Evolutionary conservation across 2,113 vertebrate genomes (phyloP).

Genomic region (Seriola aureovittata): DNA sequence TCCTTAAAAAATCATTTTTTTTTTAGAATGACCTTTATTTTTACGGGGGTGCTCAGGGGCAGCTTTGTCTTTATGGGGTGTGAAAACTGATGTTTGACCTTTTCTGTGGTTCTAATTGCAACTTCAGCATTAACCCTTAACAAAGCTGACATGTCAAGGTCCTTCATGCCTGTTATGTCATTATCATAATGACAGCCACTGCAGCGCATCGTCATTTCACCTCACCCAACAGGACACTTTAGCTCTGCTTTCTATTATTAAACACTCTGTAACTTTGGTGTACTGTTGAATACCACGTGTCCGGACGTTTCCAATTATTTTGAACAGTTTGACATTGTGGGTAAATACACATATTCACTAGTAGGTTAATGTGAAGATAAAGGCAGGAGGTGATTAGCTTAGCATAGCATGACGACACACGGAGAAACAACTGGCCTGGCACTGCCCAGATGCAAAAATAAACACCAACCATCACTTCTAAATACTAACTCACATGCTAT

Average conservation of each 20-base stretch:
- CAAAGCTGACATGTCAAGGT: background rate
- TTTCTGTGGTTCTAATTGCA: background rate
- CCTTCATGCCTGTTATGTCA: background rate
- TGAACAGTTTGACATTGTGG: too few relatives aligned
- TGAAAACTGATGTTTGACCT: conserved; percentile 10
- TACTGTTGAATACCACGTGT: background rate
- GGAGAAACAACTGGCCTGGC: too few relatives aligned
- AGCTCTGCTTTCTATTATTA: background rate
- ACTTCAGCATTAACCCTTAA: background rate
- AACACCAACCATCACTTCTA: background rate
- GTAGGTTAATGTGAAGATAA: too few relatives aligned
- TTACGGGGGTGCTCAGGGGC: background rate
- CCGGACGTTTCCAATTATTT: too few relatives aligned
- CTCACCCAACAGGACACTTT: background rate
- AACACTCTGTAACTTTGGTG: background rate
- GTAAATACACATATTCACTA: too few relatives aligned
- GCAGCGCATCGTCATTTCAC: background rate
- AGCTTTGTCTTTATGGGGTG: background rate
- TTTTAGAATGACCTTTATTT: background rate
- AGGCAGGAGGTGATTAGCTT: too few relatives aligned
- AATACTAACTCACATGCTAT: background rate
- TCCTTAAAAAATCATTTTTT: too few relatives aligned
- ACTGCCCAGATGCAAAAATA: background rate
- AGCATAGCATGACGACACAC: too few relatives aligned
- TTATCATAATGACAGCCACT: background rate